Evolutionary conservation across 64 coral and sea anemone species (phyloP), one percentile per base, ranked within the genome.

Genomic region (Catalaphyllia jardinei): DNA sequence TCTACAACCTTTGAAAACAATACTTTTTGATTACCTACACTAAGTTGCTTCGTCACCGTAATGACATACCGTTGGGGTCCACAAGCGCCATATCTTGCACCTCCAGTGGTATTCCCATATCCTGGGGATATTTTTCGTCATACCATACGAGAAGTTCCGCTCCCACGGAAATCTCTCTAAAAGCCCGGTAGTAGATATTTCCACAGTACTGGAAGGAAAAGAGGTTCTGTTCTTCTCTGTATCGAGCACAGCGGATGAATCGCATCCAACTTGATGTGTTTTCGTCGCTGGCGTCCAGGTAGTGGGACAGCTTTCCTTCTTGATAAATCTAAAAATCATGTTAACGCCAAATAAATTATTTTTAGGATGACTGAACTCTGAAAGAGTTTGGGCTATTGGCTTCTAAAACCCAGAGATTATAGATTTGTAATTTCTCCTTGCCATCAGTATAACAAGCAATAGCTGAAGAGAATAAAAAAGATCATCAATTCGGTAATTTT

Each of bases 181-280:
- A 90, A 16, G 93, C 93, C 14, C 93, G 74, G 38, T 94, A 94
- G 61, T 94, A 94, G 52, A 94, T 94, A 52, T 91, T 94, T n/a
- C 89, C 89, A 22, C 93, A 90, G 71, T 94, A 94, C 60, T 94
- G 93, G 76, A 94, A 94, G 4, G 89, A 84, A 19, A 89, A 90
- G 7, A 94, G 75, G 60, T 94, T 94, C 39, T 94, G 93, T 29
- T 94, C 93, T 33, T 91, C 93, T 29, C 89, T 82, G 29, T 91
- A 86, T 8, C 93, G 88, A 0, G 93, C 93, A 50, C 93, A 94
- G 38, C 88, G 93, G 31, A 94, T 94, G 12, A 94, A 94, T n/a
- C 93, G 72, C 93, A 94, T 94, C 93, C 93, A 94, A 61, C 93
- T 94, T 13, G 93, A 94, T 18, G 88, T 94, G 61, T 91, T 94